Conservation (phyloP, 2,797 vertebrate species). For the Myoxocephalus aenaeus region DNA sequence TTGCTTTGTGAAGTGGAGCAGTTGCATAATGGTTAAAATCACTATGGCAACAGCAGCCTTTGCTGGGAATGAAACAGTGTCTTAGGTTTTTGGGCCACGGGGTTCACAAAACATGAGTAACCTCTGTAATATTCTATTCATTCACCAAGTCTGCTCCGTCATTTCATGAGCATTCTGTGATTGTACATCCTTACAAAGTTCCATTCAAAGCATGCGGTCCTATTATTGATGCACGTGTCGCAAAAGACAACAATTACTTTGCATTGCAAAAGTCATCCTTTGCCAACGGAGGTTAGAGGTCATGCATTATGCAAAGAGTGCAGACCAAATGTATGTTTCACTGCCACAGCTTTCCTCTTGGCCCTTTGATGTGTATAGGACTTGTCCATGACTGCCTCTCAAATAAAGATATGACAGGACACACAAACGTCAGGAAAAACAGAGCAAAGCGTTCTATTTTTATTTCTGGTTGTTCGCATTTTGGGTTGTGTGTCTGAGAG, state of each 20-base stretch:
- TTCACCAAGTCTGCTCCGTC: slow-evolving; percentile 26
- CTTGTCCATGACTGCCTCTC: slow-evolving; percentile 14
- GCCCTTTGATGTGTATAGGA: slow-evolving; percentile 16
- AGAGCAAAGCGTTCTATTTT: slow-evolving; percentile 22
- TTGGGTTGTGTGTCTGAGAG: neutral
- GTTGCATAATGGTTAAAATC: slow-evolving; percentile 78
- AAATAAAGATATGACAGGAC: neutral
- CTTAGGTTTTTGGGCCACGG: slow-evolving; percentile 15
- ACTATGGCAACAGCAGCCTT: slow-evolving; percentile 76
- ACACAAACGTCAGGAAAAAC: slow-evolving; percentile 2
- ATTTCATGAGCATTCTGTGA: neutral
- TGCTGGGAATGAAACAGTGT: slow-evolving; percentile 46
- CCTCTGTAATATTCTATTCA: neutral
- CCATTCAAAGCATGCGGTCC: neutral
- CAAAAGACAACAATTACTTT: neutral
- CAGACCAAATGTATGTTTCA: slow-evolving; percentile 19
- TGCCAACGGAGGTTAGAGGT: neutral
- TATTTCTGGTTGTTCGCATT: slow-evolving; percentile 11
- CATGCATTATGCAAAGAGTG: neutral
- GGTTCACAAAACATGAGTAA: slow-evolving; percentile 21
- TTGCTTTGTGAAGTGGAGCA: slow-evolving; percentile 68
- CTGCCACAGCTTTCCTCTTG: neutral
- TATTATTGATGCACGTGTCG: neutral
- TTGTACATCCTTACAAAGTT: neutral
- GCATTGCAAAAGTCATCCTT: neutral